Evolutionary conservation across 2,797 vertebrate genomes (phyloP), one percentile per base, ranked within the genome.

Genomic region (Lepidocolaptes lacrymiger): DNA sequence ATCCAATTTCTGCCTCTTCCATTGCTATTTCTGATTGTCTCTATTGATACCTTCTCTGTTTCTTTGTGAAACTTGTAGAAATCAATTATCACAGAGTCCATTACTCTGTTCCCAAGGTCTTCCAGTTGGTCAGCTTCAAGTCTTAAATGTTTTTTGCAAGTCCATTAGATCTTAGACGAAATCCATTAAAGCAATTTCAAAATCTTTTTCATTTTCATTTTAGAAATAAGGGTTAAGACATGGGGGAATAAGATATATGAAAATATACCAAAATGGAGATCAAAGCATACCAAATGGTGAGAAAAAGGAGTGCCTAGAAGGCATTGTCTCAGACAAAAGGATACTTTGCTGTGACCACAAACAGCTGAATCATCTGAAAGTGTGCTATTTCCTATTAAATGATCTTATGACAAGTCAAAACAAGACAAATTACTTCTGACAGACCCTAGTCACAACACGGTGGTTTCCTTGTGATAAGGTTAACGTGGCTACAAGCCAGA

Each of bases 171-270:
- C 32, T 62, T 63, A 46, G 20, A 62, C 8, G 81, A 93, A 91
- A 78, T 27, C 6, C 48, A 13, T 71, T 85, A 71, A 93, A 59
- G 8, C 5, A 66, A 49, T 73, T 73, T 12, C 21, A 84, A 95
- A 95, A 69, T 12, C 28, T 75, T 86, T 86, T 59, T 23, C 23
- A 46, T 91, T 91, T 86, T 93, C 12, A n/a, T 91, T 89, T 89
- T 61, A 67, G 37, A 92, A 89, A 76, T 22, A 66, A 30, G 2
- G 2, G 44, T 88, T 23, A 51, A 49, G 39, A 30, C 51, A 24
- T 84, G 22, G 21, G 27, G 7, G 7, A 64, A 46, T 39, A 94
- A 75, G 16, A 36, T 37, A 5, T 48, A 30, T 41, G 54, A 73
- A 91, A 78, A 66, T n/a, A 84, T 41, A 73, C 16, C 17, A 17